Base-by-base conservation (phyloP, 2,113 vertebrate genomes). In the Paramisgurnus dabryanus region DNA sequence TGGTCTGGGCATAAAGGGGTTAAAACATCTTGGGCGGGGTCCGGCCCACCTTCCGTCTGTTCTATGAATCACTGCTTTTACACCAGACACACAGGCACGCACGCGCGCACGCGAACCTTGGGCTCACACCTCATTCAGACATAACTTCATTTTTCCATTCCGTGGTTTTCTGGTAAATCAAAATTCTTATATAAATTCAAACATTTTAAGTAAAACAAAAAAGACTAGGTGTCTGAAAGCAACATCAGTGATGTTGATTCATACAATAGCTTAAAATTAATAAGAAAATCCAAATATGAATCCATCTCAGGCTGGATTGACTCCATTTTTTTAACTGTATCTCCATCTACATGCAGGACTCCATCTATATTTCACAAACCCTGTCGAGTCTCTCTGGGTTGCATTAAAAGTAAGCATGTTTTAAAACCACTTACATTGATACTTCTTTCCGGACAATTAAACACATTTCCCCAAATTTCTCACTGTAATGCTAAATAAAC, bases 11-110 rank as follows among this genome's bases (percentile, higher is more conserved):
- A 68, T 67, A 67, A 47, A 65, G 50, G 68, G 34, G 47, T 69
- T 49, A 50, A 49, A 73, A 67, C 5, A 67, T 22, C 49, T 79
- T 39, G 57, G 65, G 70, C 15, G 57, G 63, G 63, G 70, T 76
- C 81, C 76, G 76, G 82, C 70, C 71, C 85, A 81, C 76, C 53
- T 78, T 60, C 76, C 17, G 71, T 79, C 63, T 74, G 66, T 53
- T 70, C 63, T 34, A 57, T 84, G 58, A 68, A 69, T 74, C 49
- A 58, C 64, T 2, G 4, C 1, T 45, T 67, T 45, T 67, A 39
- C n/a, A 49, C 39, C 40, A 53, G 49, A 49, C 43, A 27, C 17
- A 76, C 77, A 57, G 9, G 18, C 12, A 74, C 22, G 22, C 22
- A 22, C 22, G 22, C 22, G 22, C 22, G 15, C 11, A 47, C n/a